Evolutionary conservation across 1,140 invertebrate genomes (phyloP).

Genomic region (Drosophila watanabei): DNA sequence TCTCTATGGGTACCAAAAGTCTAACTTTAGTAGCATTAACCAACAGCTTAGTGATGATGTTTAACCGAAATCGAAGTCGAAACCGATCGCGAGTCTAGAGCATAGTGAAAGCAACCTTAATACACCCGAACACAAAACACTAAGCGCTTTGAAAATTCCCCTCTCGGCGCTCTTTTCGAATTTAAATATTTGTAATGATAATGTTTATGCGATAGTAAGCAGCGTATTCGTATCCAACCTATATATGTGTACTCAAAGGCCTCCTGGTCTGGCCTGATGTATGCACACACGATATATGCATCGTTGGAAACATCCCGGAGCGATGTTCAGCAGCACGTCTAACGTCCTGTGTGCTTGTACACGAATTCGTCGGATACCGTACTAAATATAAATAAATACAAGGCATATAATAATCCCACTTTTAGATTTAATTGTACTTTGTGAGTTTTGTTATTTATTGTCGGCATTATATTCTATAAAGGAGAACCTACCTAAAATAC

Average conservation of each 20-base stretch:
- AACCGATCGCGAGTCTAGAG: slow-evolving; percentile 27
- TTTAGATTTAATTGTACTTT: slow-evolving; percentile 76
- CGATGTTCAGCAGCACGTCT: slow-evolving; percentile 49
- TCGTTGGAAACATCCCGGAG: slow-evolving; percentile 5
- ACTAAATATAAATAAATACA: slow-evolving; percentile 27
- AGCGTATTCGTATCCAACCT: slow-evolving; percentile 36
- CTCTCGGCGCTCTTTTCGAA: slow-evolving; percentile 76
- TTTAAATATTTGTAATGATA: slow-evolving; percentile 77
- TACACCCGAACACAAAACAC: slow-evolving; percentile 45
- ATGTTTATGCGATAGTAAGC: slow-evolving; percentile 55
- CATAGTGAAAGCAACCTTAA: slow-evolving; percentile 25
- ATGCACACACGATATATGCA: slow-evolving; percentile 10
- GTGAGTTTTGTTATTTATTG: slow-evolving; percentile 84
- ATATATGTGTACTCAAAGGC: slow-evolving; percentile 37
- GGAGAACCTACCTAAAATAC: slow-evolving; percentile 71
- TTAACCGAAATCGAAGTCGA: slow-evolving; percentile 43
- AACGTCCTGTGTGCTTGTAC: slow-evolving; percentile 56
- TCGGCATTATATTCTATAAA: slow-evolving; percentile 66
- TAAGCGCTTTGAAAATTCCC: slow-evolving; percentile 69
- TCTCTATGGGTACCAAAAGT: slow-evolving; percentile 77
- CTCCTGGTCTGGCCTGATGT: slow-evolving; percentile 29
- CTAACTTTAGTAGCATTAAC: slow-evolving; percentile 65
- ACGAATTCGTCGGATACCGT: slow-evolving; percentile 29
- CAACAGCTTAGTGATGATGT: slow-evolving; percentile 59
- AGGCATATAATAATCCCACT: slow-evolving; percentile 49